Conservation (phyloP, 2,113 vertebrate species). For the Saccopteryx bilineata region DNA sequence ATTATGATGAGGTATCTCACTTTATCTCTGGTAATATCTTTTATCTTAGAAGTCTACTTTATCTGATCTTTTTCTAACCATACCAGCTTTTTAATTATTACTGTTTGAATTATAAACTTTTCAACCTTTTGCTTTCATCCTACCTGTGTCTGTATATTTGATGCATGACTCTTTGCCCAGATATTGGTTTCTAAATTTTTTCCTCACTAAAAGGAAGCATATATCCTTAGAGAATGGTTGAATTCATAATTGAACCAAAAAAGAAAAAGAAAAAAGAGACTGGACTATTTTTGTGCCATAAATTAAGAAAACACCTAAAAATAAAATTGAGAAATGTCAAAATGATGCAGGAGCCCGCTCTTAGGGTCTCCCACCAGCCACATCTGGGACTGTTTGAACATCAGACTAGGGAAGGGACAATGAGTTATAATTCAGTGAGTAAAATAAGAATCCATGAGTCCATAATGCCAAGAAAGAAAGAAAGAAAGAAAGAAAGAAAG, state of each 20-base stretch:
- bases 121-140: neutral
- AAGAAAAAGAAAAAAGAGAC: neutral
- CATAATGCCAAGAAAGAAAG: neutral
- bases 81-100: neutral
- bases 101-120: neutral
- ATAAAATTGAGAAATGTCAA: neutral
- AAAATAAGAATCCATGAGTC: neutral
- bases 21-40: neutral
- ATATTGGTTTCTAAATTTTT: neutral
- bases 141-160: neutral
- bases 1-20: neutral
- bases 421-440: neutral
- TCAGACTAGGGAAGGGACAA: neutral
- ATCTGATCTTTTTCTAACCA: neutral
- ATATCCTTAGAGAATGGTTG: neutral
- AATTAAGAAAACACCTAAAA: neutral
- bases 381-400: neutral
- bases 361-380: neutral
- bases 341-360: neutral
- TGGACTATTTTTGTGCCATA: neutral
- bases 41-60: neutral
- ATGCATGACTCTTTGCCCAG: neutral
- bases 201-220: neutral
- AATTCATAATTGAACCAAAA: neutral
- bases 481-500: neutral